phyloP scores from a whole-genome alignment of 2,797 vertebrate genomes.

The Halcyon chelicuti region DNA sequence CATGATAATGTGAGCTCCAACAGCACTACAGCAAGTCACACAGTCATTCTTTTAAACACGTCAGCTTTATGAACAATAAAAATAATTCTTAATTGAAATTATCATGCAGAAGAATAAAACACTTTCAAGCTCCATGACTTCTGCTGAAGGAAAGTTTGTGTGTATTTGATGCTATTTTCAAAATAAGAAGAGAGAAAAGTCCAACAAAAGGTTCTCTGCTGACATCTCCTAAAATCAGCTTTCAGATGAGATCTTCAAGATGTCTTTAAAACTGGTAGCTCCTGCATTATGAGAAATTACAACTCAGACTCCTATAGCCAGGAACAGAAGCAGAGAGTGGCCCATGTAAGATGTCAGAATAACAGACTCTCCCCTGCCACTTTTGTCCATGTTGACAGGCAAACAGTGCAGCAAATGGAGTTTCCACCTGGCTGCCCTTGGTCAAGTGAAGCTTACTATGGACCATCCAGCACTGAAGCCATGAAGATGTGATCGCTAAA shows the following conservation, averaged over 20 bases:
- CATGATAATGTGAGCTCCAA: not conserved
- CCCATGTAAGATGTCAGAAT: not conserved
- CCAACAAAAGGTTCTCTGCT: not conserved
- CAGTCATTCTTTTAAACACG: not conserved
- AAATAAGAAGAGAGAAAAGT: not conserved
- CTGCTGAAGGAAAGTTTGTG: not conserved
- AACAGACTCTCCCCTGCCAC: not conserved
- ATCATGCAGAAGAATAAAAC: not conserved
- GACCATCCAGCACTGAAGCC: not conserved
- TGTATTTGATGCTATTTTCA: not conserved
- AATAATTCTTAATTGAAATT: not conserved
- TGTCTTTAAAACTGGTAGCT: not conserved
- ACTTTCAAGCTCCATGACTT: not conserved
- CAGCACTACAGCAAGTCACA: not conserved
- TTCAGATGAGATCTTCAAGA: not conserved
- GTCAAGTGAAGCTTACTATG: not conserved
- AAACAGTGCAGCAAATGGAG: not conserved
- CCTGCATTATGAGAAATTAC: not conserved
- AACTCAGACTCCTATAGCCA: not conserved
- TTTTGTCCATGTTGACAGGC: not conserved
- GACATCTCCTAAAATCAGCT: not conserved
- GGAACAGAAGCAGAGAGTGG: not conserved
- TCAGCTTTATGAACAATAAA: not conserved
- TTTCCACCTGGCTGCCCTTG: not conserved
- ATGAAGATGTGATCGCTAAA: not conserved